phyloP scores from a whole-genome alignment of 2,113 vertebrate species.

The Marmota flaviventris region DNA sequence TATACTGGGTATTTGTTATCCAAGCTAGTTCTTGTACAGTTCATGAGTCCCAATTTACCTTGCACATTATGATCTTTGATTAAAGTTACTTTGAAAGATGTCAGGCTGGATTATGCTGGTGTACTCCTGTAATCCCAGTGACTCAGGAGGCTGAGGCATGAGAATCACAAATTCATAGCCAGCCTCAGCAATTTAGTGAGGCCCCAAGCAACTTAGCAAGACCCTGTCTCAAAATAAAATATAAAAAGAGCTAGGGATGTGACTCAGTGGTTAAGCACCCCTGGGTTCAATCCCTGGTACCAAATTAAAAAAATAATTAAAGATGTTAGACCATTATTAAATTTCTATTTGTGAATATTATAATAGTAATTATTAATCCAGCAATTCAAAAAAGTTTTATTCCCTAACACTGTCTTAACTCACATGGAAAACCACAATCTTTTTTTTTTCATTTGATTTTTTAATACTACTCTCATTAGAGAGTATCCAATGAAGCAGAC shows the following conservation, averaged over 20 bases:
- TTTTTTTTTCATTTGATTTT: background rate
- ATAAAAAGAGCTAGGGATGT: no score
- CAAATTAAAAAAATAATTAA: no score
- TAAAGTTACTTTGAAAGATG: conserved; percentile 77
- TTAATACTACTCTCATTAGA: background rate
- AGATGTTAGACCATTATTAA: conserved; percentile 66
- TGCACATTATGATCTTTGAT: conserved; percentile 43
- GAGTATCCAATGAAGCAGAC: background rate
- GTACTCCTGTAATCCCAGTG: no score
- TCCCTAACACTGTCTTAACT: conserved; percentile 22
- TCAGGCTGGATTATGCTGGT: conserved; percentile 13
- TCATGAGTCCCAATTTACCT: conserved; percentile 69
- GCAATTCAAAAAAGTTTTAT: conserved; percentile 51
- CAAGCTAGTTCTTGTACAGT: conserved; percentile 72
- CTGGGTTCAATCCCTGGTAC: no score
- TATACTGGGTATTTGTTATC: conserved; percentile 35
- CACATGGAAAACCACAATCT: background rate
- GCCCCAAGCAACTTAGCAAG: no score
- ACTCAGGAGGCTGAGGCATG: no score
- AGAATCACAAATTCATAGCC: no score
- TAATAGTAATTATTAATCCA: conserved; percentile 12
- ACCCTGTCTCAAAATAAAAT: no score
- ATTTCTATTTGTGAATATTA: conserved; percentile 57
- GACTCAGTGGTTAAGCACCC: no score
- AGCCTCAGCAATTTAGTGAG: no score